Base-by-base conservation (phyloP, 2,113 vertebrate genomes). In the Neolamprologus brichardi region DNA sequence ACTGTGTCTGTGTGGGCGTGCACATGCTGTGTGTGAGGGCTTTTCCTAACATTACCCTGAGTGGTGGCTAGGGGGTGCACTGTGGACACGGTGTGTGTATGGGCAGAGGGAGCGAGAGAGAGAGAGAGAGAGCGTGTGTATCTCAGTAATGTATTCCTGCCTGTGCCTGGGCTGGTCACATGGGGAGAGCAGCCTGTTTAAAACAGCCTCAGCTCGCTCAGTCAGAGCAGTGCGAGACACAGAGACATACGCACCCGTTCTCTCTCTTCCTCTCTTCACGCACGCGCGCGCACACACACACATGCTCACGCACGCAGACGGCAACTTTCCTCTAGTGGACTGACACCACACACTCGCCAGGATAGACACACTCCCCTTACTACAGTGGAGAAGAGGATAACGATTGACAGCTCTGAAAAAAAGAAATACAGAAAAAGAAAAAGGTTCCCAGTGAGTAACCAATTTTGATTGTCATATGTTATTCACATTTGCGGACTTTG, bases 151-250 rank as follows among this genome's bases (percentile, higher is more conserved):
- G 91, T 95, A 95, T 96, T 95, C 95, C 93, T 96, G 96, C 91
- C 94, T 95, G 94, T 95, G 96, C 94, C 95, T 96, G 95, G 89
- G 95, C 93, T 96, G 96, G 96, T 97, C 96, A 97, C 96, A 97
- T 97, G 96, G 96, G 96, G 94, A 94, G 93, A 94, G 95, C 94
- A 95, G 96, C 93, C 94, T 96, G 96, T 96, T 97, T 97, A 97
- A 97, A 97, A 96, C 96, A 96, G 96, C 95, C 95, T 95, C 93
- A 75, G 93, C 94, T 95, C 90, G 90, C 94, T 96, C 94, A 95
- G 89, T 94, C 96, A 93, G 94, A 94, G 95, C 95, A 96, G 94
- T 96, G 95, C 91, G 90, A 96, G 96, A 93, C 95, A 85, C 95
- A 91, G 95, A 95, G 91, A 88, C 93, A 95, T 94, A 91, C 93